Evolutionary conservation across 2,888 invertebrate species (phyloP).

Genomic region (Agrilus cyanescens): DNA sequence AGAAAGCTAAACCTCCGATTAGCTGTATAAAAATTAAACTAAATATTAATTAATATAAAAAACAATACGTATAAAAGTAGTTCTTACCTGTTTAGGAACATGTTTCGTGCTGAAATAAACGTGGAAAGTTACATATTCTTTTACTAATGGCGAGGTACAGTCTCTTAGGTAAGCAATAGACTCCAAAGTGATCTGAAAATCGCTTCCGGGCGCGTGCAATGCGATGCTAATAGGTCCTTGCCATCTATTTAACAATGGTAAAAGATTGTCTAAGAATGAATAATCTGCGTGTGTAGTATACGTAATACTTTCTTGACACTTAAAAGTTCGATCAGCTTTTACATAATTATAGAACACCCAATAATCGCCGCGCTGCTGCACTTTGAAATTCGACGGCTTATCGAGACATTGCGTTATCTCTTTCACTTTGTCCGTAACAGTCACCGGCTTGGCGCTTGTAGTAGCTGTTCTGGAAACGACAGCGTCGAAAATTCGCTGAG

Average conservation of each 20-base stretch:
- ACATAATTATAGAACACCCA: constrained; percentile 86
- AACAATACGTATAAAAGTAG: not conserved
- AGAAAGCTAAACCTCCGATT: too few relatives aligned
- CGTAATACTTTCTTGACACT: constrained; percentile 76
- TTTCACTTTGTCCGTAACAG: constrained; percentile 23
- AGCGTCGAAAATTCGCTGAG: too few relatives aligned
- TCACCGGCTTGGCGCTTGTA: constrained; percentile 11
- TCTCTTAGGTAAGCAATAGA: constrained; percentile 71
- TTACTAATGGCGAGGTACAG: constrained; percentile 61
- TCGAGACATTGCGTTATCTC: constrained; percentile 31
- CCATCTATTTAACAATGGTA: constrained; percentile 77
- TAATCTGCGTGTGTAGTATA: constrained; percentile 89
- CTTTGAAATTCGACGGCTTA: constrained; percentile 28
- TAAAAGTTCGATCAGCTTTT: constrained; percentile 49
- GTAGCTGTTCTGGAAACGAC: not conserved
- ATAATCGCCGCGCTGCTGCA: constrained; percentile 43
- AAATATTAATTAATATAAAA: too few relatives aligned
- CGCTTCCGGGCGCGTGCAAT: constrained; percentile 76
- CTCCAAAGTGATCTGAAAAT: constrained; percentile 64
- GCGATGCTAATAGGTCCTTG: constrained; percentile 78
- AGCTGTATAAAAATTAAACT: too few relatives aligned
- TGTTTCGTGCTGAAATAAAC: constrained; percentile 79
- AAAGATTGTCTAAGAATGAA: constrained; percentile 82
- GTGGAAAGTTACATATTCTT: constrained; percentile 76
- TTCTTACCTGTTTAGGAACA: constrained; percentile 56